These are phyloP conservation scores for Araneus ventricosus DNA, from an alignment of 1,140 invertebrate species.

Conservation along the genomic window DNA sequence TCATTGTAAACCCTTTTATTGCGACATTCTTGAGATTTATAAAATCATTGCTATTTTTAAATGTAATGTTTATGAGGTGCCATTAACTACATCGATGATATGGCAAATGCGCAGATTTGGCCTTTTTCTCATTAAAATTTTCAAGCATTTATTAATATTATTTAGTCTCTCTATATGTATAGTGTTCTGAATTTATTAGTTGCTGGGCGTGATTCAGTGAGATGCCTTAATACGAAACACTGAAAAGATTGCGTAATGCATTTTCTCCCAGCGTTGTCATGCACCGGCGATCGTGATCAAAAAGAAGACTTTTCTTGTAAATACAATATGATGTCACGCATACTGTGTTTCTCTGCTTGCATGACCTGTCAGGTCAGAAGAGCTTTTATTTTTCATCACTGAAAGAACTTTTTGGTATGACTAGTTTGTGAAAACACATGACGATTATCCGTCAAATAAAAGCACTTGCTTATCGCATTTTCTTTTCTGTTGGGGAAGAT, in stretches of 20 bases:
- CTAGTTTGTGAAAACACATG: not conserved
- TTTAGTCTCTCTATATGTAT: no score
- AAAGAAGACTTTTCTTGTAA: not conserved
- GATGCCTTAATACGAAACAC: not conserved
- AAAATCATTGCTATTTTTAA: no score
- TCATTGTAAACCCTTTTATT: no score
- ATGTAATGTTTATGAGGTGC: no score
- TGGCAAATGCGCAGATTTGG: no score
- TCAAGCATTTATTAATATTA: no score
- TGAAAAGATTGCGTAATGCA: not conserved
- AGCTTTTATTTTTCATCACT: not conserved
- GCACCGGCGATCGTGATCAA: not conserved
- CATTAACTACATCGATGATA: no score
- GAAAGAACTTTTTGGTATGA: not conserved
- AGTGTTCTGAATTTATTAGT: no score
- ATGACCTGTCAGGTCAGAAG: not conserved
- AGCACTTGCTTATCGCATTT: not conserved
- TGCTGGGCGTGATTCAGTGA: not conserved
- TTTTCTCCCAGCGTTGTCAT: not conserved
- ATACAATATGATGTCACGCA: conserved; percentile 18
- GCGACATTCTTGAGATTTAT: no score
- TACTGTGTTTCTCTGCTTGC: not conserved
- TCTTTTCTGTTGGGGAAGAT: no score
- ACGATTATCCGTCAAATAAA: not conserved
- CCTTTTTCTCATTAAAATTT: no score